Conservation (phyloP, 2,888 invertebrate species). For the Drosophila demipolita region DNA sequence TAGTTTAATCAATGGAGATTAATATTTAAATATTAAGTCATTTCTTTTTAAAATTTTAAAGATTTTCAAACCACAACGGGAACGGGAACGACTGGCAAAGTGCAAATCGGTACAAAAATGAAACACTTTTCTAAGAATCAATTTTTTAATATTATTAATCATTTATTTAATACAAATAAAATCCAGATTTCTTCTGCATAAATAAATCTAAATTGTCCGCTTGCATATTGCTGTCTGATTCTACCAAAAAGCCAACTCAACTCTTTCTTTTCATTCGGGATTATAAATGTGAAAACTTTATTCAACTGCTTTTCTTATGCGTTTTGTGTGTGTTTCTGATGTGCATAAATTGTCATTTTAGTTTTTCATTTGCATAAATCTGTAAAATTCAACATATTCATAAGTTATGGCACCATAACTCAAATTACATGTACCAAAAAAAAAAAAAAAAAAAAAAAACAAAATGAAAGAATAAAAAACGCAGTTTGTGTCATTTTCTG, state of each 20-base stretch:
- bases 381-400: constrained; percentile 24
- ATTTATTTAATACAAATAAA: neutral
- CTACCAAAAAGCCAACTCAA: neutral
- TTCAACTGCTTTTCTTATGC: neutral
- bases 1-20: neutral
- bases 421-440: constrained; percentile 1
- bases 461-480: no score
- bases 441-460: neutral
- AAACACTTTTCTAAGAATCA: neutral
- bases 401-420: constrained; percentile 44
- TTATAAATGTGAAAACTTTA: neutral
- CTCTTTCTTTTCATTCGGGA: neutral
- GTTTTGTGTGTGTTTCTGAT: constrained; percentile 1
- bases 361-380: constrained; percentile 30
- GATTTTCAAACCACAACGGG: neutral
- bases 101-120: neutral
- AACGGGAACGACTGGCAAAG: neutral
- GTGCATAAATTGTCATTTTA: constrained; percentile 18
- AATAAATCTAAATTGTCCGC: neutral
- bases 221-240: neutral
- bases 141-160: no score
- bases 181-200: neutral
- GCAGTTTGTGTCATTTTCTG: constrained; percentile 8
- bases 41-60: neutral
- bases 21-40: neutral